Conservation (phyloP, 1,140 invertebrate genomes). For the Orchesella cincta region DNA sequence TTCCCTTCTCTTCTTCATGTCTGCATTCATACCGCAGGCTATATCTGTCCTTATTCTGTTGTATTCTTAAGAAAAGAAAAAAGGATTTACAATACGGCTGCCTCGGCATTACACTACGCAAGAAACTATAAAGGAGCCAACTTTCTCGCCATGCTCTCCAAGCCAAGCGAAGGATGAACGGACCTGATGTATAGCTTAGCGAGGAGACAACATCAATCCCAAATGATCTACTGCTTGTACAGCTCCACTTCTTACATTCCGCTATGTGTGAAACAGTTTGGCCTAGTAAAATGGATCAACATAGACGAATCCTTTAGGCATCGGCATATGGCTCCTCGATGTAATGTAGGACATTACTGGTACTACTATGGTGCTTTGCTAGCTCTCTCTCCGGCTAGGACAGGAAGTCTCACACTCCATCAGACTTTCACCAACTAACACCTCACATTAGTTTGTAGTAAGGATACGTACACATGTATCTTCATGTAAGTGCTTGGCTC, state of each 20-base stretch:
- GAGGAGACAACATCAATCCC: conserved; percentile 40
- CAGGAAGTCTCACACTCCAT: conserved; percentile 11
- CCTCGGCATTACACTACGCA: not conserved
- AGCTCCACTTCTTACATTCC: not conserved
- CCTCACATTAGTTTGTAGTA: not conserved
- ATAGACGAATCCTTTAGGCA: not conserved
- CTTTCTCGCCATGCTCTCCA: not conserved
- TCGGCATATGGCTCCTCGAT: not conserved
- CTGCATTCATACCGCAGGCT: conserved; percentile 6
- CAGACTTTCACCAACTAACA: not conserved
- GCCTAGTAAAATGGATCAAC: not conserved
- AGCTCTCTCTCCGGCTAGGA: not conserved
- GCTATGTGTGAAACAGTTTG: not conserved
- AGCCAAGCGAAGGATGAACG: not conserved
- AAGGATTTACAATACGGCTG: not conserved
- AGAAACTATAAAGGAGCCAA: not conserved
- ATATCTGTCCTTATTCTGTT: not conserved
- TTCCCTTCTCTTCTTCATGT: not conserved
- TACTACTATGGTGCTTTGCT: not conserved
- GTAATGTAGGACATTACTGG: conserved; percentile 4
- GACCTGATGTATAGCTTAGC: conserved; percentile 7
- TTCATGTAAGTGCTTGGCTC: no score
- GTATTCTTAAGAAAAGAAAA: not conserved
- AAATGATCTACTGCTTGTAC: conserved; percentile 36
- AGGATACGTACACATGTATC: not conserved